Conservation (phyloP, 1,140 invertebrate species). For the Neodiprion fabricii region DNA sequence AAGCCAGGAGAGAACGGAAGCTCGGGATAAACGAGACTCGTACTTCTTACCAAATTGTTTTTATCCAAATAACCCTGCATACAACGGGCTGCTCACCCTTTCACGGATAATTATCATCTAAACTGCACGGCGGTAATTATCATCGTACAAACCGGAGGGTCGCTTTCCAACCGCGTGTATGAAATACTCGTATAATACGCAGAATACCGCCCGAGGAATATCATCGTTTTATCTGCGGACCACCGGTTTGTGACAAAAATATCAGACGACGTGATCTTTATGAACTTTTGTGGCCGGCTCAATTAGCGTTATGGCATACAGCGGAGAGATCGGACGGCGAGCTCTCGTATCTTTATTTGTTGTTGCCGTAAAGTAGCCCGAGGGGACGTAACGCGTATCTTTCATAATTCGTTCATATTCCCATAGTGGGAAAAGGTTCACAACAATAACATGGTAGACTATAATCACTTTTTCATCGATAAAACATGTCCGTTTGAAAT, state of each 20-base stretch:
- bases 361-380: constrained; percentile 8
- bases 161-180: neutral
- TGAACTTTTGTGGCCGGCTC: constrained; percentile 11
- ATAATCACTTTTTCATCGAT: neutral
- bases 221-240: neutral
- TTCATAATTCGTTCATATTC: neutral
- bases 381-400: neutral
- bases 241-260: constrained; percentile 5
- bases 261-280: constrained; percentile 7
- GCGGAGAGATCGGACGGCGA: neutral
- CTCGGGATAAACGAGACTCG: too few relatives aligned
- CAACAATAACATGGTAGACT: neutral
- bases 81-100: neutral
- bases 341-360: constrained; percentile 10
- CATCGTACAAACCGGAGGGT: neutral
- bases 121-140: neutral
- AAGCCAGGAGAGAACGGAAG: too few relatives aligned
- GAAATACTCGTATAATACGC: neutral
- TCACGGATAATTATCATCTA: neutral
- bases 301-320: constrained; percentile 2
- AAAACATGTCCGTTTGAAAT: neutral
- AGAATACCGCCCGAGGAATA: neutral
- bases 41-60: too few relatives aligned
- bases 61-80: too few relatives aligned
- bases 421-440: neutral